phyloP scores from a whole-genome alignment of 2,113 vertebrate genomes.

The Prolemur simus region DNA sequence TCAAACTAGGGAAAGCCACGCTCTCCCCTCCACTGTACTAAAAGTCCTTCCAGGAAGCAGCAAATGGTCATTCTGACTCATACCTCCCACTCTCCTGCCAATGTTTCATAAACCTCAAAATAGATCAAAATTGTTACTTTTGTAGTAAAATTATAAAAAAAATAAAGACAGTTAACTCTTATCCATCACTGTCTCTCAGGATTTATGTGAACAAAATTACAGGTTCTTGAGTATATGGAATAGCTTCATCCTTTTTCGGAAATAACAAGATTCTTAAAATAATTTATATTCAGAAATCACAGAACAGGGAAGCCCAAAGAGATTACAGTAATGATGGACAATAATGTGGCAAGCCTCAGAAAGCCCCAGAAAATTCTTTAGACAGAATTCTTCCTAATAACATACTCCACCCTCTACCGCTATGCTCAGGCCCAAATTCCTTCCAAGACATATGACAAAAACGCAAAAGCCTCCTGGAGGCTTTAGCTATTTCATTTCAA shows the following conservation, averaged over 20 bases:
- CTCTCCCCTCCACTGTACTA: not conserved
- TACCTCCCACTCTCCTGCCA: not conserved
- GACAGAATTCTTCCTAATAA: not conserved
- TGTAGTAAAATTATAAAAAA: constrained; percentile 3
- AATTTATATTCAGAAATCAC: not conserved
- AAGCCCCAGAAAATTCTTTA: not conserved
- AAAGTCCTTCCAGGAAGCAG: not conserved
- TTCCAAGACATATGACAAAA: accelerated
- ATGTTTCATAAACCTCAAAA: not conserved
- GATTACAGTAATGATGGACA: not conserved
- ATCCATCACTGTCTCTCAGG: not conserved
- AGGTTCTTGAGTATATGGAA: not conserved
- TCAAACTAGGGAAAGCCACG: not conserved
- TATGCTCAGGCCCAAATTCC: not conserved
- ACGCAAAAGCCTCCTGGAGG: not conserved
- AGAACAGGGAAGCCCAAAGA: not conserved
- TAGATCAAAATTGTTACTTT: not conserved
- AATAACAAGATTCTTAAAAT: not conserved
- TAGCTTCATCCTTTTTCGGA: not conserved
- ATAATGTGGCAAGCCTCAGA: not conserved
- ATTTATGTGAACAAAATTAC: not conserved
- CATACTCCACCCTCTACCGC: not conserved
- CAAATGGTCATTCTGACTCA: not conserved
- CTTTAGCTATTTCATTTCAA: not conserved
- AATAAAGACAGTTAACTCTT: not conserved